Evolutionary conservation across 23 tunicate species (phyloP), one percentile per base, ranked within the genome.

Genomic region (Trididemnum miniatum): DNA sequence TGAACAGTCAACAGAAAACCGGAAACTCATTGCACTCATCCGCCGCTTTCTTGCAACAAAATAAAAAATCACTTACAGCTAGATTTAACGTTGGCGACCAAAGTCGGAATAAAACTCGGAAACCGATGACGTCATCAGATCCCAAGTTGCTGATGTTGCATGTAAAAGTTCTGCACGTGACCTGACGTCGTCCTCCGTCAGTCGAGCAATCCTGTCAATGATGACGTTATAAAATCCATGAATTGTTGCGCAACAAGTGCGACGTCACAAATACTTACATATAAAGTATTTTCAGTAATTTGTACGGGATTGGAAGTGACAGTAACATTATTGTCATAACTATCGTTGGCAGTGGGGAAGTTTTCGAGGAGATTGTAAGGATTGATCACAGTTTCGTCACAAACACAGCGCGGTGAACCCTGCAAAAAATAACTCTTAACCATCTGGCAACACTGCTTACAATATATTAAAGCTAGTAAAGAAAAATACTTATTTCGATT

Each of bases 81-180:
- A 87, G 50, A 26, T 81, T 82, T 3, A 87, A 59, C 3, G 65
- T 81, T 31, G 50, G 38, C 0, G 86, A 39, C 91, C 91, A 86
- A 2, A 71, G 59, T 1, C 90, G 51, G 36, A 86, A 86, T 20
- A 38, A n/a, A 12, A 75, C 89, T 35, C 39, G 37, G 95, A 89
- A 84, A 1, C 2, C 35, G 28, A 89, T 63, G 51, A 64, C 59
- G 63, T 79, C 82, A 38, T 29, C 2, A 0, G 31, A 34, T 57
- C 82, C 85, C 67, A 89, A 36, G 69, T 84, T 79, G 20, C 7
- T 78, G 49, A 89, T 73, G 66, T 59, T 60, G 76, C 95, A 89
- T 37, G 30, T 59, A 18, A 89, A 28, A 34, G 62, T 72, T 27
- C 29, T 62, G 51, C 95, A 89, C 31, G n/a, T 39, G 59, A n/a